phyloP scores from a whole-genome alignment of 2,797 vertebrate species.

The Syngnathus rostellatus region DNA sequence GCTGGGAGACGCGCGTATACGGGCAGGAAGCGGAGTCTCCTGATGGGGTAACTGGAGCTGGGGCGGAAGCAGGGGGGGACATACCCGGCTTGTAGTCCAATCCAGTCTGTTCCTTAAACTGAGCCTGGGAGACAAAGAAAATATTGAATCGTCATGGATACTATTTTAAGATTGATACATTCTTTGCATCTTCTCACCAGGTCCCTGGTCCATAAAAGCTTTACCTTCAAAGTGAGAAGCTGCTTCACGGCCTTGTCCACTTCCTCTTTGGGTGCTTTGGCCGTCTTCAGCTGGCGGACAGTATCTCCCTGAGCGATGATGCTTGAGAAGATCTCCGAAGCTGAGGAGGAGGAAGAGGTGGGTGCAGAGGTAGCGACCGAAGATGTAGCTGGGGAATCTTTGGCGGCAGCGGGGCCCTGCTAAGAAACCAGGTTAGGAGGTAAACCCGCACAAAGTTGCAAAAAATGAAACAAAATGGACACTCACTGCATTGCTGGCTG shows the following conservation, averaged over 20 bases:
- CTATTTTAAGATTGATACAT: no score
- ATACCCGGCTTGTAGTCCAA: slow-evolving; percentile 76
- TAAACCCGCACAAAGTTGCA: background rate
- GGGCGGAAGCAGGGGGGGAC: slow-evolving; percentile 48
- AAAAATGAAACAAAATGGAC: background rate
- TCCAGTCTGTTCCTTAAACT: slow-evolving; percentile 69
- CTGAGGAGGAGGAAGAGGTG: slow-evolving; percentile 28
- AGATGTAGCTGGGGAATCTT: slow-evolving; percentile 9
- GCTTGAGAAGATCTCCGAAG: slow-evolving; percentile 64
- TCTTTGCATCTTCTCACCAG: background rate
- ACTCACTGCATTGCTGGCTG: slow-evolving; percentile 50
- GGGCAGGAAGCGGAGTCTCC: slow-evolving; percentile 45
- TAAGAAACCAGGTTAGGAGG: slow-evolving; percentile 14
- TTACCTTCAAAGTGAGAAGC: slow-evolving; percentile 73
- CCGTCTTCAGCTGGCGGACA: slow-evolving; percentile 81
- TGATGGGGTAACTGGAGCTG: slow-evolving; percentile 15
- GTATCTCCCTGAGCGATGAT: slow-evolving; percentile 79
- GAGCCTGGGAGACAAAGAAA: slow-evolving; percentile 31
- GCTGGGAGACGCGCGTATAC: slow-evolving; percentile 64
- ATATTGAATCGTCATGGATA: background rate
- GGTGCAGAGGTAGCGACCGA: slow-evolving; percentile 13
- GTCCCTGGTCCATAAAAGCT: background rate
- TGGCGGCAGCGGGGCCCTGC: slow-evolving; percentile 21
- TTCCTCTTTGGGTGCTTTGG: slow-evolving; percentile 83
- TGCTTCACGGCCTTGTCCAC: slow-evolving; percentile 81